Evolutionary conservation across 1,140 invertebrate species (phyloP), one percentile per base, ranked within the genome.

Genomic region (Achroia grisella): DNA sequence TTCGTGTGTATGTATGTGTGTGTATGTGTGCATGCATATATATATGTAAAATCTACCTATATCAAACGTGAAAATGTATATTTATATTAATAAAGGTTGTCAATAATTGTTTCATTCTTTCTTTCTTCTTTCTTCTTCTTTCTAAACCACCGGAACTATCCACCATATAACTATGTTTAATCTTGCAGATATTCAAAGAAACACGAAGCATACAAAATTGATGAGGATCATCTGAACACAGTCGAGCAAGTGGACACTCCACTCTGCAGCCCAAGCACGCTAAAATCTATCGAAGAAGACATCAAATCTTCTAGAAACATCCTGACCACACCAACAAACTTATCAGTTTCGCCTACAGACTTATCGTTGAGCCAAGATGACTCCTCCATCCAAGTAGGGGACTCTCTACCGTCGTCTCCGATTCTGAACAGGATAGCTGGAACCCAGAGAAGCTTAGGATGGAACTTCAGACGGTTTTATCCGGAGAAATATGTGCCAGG

Each of bases 191-290:
- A 82, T 43, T 76, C 64, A 12, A 73, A 69, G 43, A 68, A 73
- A 39, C 47, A 77, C 0, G 75, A 79, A 57, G 54, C 72, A 1
- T 87, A 86, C 52, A 46, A 54, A 1, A 81, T 87, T 1, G 79
- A 86, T 36, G 27, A 52, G 0, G 82, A 84, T 1, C 66, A 76
- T 13, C 50, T 87, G 4, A 64, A 87, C 47, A 67, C 71, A 0
- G 66, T 83, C 0, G 74, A 84, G 30, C 71, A 82, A 46, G 76
- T 86, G 0, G 78, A 78, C 10, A 86, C 80, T 0, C 86, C 86
- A 0, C 66, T 87, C 5, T 87, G 86, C 65, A 86, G 82, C 46
- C 78, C 86, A 1, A 74, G 69, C 13, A 52, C 48, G 0, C 46
- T 85, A 0, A 80, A 80, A 40, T 65, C 69, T n/a, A 62, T 83